Base-by-base conservation (phyloP, 2,797 vertebrate species). In the Chloroceryle amazona region DNA sequence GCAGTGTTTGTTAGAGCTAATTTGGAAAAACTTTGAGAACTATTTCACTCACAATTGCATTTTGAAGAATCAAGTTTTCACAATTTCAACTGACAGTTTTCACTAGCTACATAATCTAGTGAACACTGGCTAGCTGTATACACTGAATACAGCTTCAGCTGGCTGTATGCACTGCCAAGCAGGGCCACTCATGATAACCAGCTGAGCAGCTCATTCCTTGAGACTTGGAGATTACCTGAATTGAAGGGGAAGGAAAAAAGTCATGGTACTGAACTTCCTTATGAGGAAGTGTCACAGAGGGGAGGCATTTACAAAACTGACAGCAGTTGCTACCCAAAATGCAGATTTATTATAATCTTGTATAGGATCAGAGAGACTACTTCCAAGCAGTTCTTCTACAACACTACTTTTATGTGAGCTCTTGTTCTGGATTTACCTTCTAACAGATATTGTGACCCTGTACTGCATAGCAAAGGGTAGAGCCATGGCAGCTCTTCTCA, bases 371-470 rank as follows among this genome's bases (percentile, higher is more conserved):
- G 13, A 63, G 15, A 66, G 7, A 31, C 4, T 20, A 41, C 4
- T 63, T 74, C 39, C 29, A 46, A 55, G 10, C 10, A 29, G 11
- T 5, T 68, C 73, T 93, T 58, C 25, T 46, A 8, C 46, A 84
- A 11, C 12, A 9, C 4, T 49, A 2, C 6, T 72, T 41, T 21
- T 37, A 15, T 44, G 33, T 72, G 23, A 37, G 11, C 6, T 31
- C 9, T 86, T 70, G 14, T 20, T 65, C 51, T 42, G 52, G 18
- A 19, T 76, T 87, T 68, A 17, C 31, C 11, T 47, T 44, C 23
- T 26, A 37, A 16, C 8, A 9, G 20, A 11, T 11, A 2, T 4
- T 21, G 6, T 51, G 13, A 15, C 29, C 6, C 4, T 21, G 2
- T 37, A 15, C 13, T 23, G 21, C 4, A 6, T 4, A 41, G 9